Evolutionary conservation across 2,797 vertebrate genomes (phyloP).

Genomic region (Semaprochilodus insignis): DNA sequence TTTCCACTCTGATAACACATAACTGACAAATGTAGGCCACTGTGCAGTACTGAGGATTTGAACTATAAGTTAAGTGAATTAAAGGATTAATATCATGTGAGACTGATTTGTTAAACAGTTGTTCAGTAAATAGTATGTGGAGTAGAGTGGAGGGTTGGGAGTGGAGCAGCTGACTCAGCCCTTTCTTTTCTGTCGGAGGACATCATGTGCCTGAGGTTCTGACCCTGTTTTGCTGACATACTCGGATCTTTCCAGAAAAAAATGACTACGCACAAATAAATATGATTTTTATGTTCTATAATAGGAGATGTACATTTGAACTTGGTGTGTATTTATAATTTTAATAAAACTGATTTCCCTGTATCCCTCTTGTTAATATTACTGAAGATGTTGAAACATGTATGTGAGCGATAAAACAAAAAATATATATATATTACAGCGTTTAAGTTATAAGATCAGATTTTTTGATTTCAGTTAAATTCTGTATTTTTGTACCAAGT

Average conservation of each 20-base stretch:
- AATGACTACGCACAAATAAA: not conserved
- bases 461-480: not conserved
- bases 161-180: not conserved
- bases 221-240: not conserved
- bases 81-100: not conserved
- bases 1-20: not conserved
- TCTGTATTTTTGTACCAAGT: not conserved
- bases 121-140: not conserved
- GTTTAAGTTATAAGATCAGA: not conserved
- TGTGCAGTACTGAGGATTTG: not conserved
- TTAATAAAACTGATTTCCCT: constrained; percentile 12
- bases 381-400: not conserved
- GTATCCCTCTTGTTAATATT: not conserved
- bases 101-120: not conserved
- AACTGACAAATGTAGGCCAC: not conserved
- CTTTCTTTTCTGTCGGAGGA: not conserved
- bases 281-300: not conserved
- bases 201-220: not conserved
- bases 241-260: not conserved
- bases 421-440: too few species aligned
- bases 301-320: not conserved
- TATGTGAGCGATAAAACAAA: too few species aligned
- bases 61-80: not conserved
- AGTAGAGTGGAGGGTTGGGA: not conserved
- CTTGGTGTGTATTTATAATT: not conserved